phyloP scores from a whole-genome alignment of 2,797 vertebrate species.

The Acridotheres tristis region DNA sequence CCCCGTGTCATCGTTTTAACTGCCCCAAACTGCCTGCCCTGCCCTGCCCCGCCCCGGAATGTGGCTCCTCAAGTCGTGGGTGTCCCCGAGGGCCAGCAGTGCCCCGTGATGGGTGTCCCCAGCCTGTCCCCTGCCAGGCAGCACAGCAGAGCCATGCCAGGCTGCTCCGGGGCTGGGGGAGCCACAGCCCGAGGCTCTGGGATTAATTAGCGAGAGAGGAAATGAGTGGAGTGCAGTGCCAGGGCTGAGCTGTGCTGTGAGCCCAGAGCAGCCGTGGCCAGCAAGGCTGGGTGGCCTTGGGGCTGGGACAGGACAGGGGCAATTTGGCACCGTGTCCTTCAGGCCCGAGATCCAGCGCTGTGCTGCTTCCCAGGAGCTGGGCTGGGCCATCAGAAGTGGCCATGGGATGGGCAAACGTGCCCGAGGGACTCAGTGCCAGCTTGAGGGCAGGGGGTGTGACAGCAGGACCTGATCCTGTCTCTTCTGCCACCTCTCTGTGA shows the following conservation, averaged over 20 bases:
- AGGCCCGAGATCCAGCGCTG: fast-evolving
- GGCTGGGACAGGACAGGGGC: neutral
- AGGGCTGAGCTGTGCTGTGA: neutral
- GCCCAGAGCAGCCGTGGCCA: neutral
- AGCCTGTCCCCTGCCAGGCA: neutral
- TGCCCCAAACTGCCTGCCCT: neutral
- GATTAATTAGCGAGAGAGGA: neutral
- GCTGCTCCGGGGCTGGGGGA: neutral
- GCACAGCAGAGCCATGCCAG: neutral
- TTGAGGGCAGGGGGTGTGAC: neutral
- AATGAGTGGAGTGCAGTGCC: fast-evolving
- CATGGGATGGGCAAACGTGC: fast-evolving
- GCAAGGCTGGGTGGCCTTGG: neutral
- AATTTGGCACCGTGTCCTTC: fast-evolving
- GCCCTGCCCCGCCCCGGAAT: neutral
- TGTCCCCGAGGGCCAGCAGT: neutral
- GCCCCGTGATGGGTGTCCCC: fast-evolving
- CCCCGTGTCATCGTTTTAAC: neutral
- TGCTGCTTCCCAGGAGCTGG: neutral
- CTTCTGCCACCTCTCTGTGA: neutral
- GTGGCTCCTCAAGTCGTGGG: neutral
- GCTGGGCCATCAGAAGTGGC: fast-evolving
- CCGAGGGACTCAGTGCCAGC: fast-evolving
- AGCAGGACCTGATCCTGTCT: neutral
- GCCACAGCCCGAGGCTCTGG: too few relatives aligned